Evolutionary conservation across 2,113 vertebrate species (phyloP), one percentile per base, ranked within the genome.

Genomic region (Podocnemis expansa): DNA sequence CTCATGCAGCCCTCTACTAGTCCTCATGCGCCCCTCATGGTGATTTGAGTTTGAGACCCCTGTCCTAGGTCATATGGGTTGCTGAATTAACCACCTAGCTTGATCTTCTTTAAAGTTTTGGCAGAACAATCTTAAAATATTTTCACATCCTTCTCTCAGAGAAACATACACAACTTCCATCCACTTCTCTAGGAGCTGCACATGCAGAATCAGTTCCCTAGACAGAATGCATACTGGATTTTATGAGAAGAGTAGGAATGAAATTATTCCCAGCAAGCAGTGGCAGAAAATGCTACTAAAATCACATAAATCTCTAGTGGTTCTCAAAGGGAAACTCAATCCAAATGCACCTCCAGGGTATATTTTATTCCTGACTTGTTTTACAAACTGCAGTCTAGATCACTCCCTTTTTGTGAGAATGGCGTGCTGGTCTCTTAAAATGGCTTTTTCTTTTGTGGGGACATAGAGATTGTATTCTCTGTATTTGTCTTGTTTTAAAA

Each of bases 161-260:
- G n/a, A 78, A 81, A 79, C 88, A 95, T 87, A 75, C 55, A 82
- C 1, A 91, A 7, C 88, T 76, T 22, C 19, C 38, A 87, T 70
- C 1, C 0, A 70, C 87, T 93, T 94, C 73, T 88, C 67, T 47
- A 52, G 79, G 47, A 94, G 82, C n/a, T 70, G 51, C 29, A 80
- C 43, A 22, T 79, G 89, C 29, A 78, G 55, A 91, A 38, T 55
- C 88, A 95, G 52, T 63, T 82, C 84, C 41, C 84, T 76, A 95
- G 95, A 89, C 94, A 91, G 13, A 41, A 94, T 87, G 94, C 80
- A 83, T 29, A 79, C 27, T 84, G 34, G 11, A 70, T 43, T 93
- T 87, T 70, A 21, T 58, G 89, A 85, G 93, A 85, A 93, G 84
- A 79, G 63, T 22, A 80, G 60, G 88, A 25, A 80, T 67, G 60